Conservation (phyloP, 2,888 invertebrate species). For the Odontothrips loti region DNA sequence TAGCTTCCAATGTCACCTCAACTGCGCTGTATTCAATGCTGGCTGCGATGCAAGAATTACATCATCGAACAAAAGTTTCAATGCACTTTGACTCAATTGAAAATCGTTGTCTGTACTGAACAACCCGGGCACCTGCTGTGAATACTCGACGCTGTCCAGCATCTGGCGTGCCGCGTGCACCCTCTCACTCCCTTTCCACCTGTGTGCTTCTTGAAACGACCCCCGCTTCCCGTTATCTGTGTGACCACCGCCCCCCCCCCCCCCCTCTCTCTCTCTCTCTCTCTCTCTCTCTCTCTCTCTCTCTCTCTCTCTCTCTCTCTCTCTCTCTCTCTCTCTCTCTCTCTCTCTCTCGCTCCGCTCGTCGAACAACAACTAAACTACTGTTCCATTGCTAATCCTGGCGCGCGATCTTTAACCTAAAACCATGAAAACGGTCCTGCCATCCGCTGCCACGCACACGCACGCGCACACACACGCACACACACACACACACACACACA, state of each 20-base stretch:
- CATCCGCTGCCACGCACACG: neutral
- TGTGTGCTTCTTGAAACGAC: too few species aligned
- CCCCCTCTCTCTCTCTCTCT: neutral
- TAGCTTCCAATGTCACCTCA: too few species aligned
- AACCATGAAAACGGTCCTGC: too few species aligned
- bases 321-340: neutral
- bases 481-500: neutral
- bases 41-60: too few species aligned
- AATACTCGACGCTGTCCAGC: neutral
- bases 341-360: too few species aligned
- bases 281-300: neutral
- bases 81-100: too few species aligned
- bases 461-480: neutral
- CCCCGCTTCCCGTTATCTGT: neutral
- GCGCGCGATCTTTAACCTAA: too few species aligned
- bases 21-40: too few species aligned
- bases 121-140: too few species aligned
- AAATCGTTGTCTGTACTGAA: too few species aligned
- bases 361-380: neutral
- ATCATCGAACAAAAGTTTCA: too few species aligned
- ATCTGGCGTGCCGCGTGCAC: neutral
- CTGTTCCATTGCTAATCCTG: neutral
- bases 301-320: conserved; percentile 1
- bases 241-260: neutral
- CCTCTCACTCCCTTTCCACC: neutral